phyloP scores from a whole-genome alignment of 1,140 invertebrate genomes.

The Armadillidium nasatum region DNA sequence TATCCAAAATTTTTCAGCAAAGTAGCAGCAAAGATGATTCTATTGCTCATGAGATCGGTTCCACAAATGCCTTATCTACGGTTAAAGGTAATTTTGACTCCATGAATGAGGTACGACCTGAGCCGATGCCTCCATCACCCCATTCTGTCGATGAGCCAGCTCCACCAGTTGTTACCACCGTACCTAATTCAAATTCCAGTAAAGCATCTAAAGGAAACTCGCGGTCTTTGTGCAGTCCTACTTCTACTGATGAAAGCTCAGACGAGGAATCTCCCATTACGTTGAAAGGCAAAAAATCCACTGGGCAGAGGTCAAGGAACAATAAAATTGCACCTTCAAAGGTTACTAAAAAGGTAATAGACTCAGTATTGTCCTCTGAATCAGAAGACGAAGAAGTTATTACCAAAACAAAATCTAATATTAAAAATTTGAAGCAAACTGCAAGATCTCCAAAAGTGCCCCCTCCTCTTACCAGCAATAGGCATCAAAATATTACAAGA shows the following conservation, averaged over 20 bases:
- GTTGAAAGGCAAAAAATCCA: background rate
- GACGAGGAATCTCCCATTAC: background rate
- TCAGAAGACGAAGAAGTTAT: background rate
- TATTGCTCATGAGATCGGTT: background rate
- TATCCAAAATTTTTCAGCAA: background rate
- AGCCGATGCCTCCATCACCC: background rate
- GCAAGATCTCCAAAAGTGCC: background rate
- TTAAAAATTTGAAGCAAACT: background rate
- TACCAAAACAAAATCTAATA: background rate
- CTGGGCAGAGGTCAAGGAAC: background rate
- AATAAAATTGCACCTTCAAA: background rate
- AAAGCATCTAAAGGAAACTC: background rate
- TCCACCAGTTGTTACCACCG: background rate
- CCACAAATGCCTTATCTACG: background rate
- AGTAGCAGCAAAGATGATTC: background rate
- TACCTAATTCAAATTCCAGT: background rate
- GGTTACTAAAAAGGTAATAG: background rate
- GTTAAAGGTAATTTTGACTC: background rate
- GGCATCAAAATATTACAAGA: background rate
- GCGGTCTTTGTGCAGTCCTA: background rate
- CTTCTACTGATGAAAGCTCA: background rate
- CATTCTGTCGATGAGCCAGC: background rate
- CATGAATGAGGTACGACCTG: background rate
- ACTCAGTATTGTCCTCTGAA: background rate
- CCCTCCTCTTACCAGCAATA: background rate